Evolutionary conservation across 2,113 vertebrate species (phyloP).

Genomic region (Onychostruthus taczanowskii): DNA sequence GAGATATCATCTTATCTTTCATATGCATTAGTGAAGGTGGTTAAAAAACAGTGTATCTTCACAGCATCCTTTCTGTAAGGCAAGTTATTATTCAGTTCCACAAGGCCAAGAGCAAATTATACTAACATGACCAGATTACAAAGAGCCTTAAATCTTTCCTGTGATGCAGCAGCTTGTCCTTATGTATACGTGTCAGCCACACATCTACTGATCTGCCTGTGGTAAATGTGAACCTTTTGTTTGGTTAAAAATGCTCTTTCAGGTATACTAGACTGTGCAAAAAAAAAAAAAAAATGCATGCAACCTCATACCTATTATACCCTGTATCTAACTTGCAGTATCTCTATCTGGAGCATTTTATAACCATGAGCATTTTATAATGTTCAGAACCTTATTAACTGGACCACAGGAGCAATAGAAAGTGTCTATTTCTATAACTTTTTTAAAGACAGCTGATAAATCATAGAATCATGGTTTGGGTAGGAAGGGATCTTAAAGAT

Average conservation of each 20-base stretch:
- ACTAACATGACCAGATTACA: background rate
- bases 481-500: background rate
- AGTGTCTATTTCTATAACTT: background rate
- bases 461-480: background rate
- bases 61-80: background rate
- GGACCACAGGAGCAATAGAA: background rate
- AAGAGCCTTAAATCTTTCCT: background rate
- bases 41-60: background rate
- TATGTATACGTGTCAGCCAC: background rate
- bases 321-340: background rate
- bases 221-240: background rate
- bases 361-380: background rate
- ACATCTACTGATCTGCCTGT: background rate
- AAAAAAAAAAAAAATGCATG: background rate
- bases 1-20: slow-evolving; percentile 10
- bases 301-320: background rate
- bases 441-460: background rate
- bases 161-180: background rate
- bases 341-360: background rate
- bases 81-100: background rate
- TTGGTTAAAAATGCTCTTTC: background rate
- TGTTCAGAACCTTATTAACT: background rate
- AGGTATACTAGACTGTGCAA: background rate
- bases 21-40: background rate
- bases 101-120: background rate